Conservation (phyloP, 2,113 vertebrate species). For the Muntiacus muntjak region DNA sequence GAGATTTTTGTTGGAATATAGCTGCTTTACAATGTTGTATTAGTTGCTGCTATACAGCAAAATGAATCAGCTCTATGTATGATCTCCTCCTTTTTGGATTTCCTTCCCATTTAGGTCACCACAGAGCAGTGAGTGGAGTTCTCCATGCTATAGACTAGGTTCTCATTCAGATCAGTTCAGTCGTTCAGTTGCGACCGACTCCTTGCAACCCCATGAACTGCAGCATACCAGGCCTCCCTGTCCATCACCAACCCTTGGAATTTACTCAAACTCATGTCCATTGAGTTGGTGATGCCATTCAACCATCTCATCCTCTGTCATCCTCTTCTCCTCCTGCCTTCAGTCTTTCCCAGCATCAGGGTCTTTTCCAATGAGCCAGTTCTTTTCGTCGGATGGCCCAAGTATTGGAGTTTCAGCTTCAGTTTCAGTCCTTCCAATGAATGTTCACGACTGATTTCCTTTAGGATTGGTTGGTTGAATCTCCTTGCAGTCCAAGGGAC, state of each 20-base stretch:
- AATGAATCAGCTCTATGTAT: background rate
- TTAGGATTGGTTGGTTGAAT: background rate
- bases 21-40: background rate
- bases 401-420: background rate
- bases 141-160: background rate
- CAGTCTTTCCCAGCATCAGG: background rate
- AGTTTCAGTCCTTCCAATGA: background rate
- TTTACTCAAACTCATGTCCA: background rate
- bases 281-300: background rate
- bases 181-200: rapidly evolving
- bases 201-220: background rate
- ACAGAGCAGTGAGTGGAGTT: background rate
- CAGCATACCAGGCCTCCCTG: background rate
- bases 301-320: background rate
- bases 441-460: background rate
- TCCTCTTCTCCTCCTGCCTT: background rate
- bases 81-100: background rate
- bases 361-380: background rate
- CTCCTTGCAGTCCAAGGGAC: background rate
- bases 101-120: background rate
- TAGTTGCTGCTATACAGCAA: background rate
- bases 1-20: background rate
- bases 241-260: background rate
- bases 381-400: rapidly evolving
- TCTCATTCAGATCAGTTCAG: background rate